A percentile compares a stretch with the other conserved stretches of the same genome.
Conservation (phyloP, 2,797 vertebrate genomes). For the Ptychobarbus kaznakovi region DNA sequence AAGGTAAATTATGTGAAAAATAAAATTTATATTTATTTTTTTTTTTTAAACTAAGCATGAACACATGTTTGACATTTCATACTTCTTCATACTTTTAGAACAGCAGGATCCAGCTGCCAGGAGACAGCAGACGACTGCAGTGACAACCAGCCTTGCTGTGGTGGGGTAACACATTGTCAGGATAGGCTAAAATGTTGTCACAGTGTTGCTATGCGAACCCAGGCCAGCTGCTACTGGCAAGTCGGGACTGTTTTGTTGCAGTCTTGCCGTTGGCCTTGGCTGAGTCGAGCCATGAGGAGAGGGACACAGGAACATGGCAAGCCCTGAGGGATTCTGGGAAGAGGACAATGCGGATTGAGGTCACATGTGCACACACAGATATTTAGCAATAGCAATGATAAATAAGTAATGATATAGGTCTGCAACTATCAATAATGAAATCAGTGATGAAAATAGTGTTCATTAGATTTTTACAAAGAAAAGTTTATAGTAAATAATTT, state of each 20-base stretch:
- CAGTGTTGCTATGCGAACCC: constrained; percentile 31
- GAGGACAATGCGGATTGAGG: constrained; percentile 62
- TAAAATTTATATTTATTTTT: too few relatives aligned
- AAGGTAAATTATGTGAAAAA: too few relatives aligned
- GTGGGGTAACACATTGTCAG: constrained; percentile 35
- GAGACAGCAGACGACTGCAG: constrained; percentile 16
- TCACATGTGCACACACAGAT: constrained; percentile 6
- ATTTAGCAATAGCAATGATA: neutral
- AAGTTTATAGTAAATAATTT: too few relatives aligned
- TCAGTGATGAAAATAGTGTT: neutral
- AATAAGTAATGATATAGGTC: neutral
- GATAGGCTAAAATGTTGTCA: constrained; percentile 49
- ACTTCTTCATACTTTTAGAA: too few relatives aligned
- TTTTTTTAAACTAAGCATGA: too few relatives aligned
- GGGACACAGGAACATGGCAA: constrained; percentile 71
- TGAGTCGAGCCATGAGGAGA: constrained; percentile 70
- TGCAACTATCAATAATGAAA: neutral
- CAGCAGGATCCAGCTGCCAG: constrained; percentile 37
- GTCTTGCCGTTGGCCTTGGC: constrained; percentile 61
- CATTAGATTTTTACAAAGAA: too few relatives aligned
- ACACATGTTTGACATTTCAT: too few relatives aligned
- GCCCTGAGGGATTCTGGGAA: constrained; percentile 66
- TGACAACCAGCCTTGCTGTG: constrained; percentile 32
- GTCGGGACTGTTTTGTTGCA: constrained; percentile 55
- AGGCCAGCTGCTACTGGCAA: constrained; percentile 45